These are phyloP conservation scores for Microcebus griseorufus DNA, from an alignment of 2,113 vertebrate genomes.

Conservation along the genomic window DNA sequence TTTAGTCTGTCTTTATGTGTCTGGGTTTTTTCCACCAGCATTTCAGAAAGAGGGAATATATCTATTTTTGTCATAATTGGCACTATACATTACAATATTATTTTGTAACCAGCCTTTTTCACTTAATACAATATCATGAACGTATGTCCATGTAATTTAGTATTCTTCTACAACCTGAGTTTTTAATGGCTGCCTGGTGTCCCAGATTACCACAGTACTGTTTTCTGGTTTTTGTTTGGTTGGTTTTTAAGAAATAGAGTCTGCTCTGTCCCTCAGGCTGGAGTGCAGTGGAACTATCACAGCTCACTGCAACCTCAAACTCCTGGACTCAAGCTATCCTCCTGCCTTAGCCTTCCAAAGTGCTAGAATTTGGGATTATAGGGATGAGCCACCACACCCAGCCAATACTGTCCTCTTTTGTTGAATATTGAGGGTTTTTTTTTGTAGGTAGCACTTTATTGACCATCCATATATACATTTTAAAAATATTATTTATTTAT, in stretches of 20 bases:
- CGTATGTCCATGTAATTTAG: background rate
- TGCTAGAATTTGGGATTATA: too few relatives aligned
- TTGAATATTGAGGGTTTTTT: background rate
- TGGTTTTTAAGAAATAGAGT: too few relatives aligned
- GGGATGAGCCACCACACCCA: too few relatives aligned
- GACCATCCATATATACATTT: background rate
- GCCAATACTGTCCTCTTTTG: background rate
- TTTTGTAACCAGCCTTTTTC: constrained; percentile 20
- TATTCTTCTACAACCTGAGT: background rate
- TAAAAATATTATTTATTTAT: too few relatives aligned
- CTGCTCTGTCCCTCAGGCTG: too few relatives aligned
- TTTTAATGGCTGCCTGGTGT: constrained; percentile 9
- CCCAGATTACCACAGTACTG: background rate
- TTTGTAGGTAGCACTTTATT: background rate
- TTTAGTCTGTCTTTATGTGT: background rate
- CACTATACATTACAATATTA: background rate
- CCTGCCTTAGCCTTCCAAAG: too few relatives aligned
- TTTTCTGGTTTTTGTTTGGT: too few relatives aligned
- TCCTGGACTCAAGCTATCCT: too few relatives aligned
- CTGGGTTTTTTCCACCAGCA: too few relatives aligned
- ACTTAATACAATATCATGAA: background rate
- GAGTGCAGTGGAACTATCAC: too few relatives aligned
- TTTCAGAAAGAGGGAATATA: background rate
- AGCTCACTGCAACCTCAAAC: too few relatives aligned
- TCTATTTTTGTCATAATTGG: background rate